These are phyloP conservation scores for Chrysolina haemoptera DNA, from an alignment of 2,888 invertebrate genomes.

Conservation along the genomic window DNA sequence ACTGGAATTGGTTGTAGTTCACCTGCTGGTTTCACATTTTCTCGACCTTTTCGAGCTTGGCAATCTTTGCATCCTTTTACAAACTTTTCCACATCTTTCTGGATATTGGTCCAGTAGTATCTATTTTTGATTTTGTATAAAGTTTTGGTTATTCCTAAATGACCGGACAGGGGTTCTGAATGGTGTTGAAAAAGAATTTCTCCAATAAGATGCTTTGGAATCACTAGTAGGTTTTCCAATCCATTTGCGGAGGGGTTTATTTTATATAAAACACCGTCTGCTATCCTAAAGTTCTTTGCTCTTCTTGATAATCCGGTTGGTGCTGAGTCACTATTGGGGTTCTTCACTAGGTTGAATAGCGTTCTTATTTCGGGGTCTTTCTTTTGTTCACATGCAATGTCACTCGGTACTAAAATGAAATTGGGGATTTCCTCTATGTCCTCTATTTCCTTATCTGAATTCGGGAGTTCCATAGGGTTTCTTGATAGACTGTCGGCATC, in stretches of 20 bases:
- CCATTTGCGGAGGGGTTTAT: constrained; percentile 32
- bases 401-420: background rate
- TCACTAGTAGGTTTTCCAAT: constrained; percentile 39
- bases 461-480: background rate
- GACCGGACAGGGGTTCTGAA: constrained; percentile 46
- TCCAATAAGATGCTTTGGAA: too few relatives aligned
- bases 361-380: background rate
- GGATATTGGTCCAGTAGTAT: constrained; percentile 47
- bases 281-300: constrained; percentile 41
- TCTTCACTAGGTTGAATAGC: background rate
- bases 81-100: constrained; percentile 39
- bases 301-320: constrained; percentile 39
- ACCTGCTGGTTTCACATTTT: constrained; percentile 45
- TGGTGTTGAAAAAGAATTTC: constrained; percentile 44
- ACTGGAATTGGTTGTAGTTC: constrained; percentile 46
- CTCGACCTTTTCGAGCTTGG: constrained; percentile 47
- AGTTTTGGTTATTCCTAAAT: constrained; percentile 49
- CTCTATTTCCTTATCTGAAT: too few relatives aligned
- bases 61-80: constrained; percentile 48
- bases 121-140: constrained; percentile 47
- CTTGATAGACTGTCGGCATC: constrained; percentile 3
- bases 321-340: constrained; percentile 1
- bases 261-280: constrained; percentile 41
- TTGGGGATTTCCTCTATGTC: background rate
- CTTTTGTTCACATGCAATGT: background rate